These are phyloP conservation scores for Caiman crocodilus DNA, from an alignment of 2,797 vertebrate genomes.

Conservation along the genomic window DNA sequence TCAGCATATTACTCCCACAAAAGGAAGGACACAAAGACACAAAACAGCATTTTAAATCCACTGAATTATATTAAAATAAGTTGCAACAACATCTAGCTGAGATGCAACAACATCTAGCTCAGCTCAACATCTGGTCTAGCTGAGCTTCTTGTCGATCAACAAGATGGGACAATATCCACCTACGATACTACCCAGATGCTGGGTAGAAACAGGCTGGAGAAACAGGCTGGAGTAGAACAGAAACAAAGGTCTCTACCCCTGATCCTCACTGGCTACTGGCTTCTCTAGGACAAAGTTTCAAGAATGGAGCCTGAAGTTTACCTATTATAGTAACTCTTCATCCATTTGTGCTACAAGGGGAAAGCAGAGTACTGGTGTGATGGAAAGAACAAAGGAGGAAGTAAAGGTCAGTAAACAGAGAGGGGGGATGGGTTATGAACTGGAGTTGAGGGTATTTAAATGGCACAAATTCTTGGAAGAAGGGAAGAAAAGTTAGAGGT, in stretches of 20 bases:
- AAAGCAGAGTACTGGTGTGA: background rate
- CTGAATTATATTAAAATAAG: background rate
- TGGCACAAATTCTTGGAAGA: background rate
- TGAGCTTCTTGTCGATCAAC: background rate
- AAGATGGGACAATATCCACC: background rate
- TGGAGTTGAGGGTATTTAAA: background rate
- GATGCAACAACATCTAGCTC: too few species aligned
- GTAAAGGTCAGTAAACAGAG: background rate
- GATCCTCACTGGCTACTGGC: background rate
- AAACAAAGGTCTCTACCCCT: background rate
- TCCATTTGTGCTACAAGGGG: conserved; percentile 49
- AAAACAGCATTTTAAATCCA: background rate
- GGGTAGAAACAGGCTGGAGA: background rate
- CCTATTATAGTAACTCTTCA: background rate
- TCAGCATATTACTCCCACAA: background rate
- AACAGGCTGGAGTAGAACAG: background rate
- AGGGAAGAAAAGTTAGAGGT: background rate
- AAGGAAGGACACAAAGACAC: too few species aligned
- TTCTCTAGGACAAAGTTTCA: conserved; percentile 14
- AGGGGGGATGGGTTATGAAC: background rate
- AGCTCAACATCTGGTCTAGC: background rate
- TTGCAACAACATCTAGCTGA: background rate
- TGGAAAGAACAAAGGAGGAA: background rate
- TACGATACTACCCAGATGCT: background rate
- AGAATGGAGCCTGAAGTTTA: background rate